These are phyloP conservation scores for Lasioglossum zephyrum DNA, from an alignment of 2,888 invertebrate genomes.

Conservation along the genomic window DNA sequence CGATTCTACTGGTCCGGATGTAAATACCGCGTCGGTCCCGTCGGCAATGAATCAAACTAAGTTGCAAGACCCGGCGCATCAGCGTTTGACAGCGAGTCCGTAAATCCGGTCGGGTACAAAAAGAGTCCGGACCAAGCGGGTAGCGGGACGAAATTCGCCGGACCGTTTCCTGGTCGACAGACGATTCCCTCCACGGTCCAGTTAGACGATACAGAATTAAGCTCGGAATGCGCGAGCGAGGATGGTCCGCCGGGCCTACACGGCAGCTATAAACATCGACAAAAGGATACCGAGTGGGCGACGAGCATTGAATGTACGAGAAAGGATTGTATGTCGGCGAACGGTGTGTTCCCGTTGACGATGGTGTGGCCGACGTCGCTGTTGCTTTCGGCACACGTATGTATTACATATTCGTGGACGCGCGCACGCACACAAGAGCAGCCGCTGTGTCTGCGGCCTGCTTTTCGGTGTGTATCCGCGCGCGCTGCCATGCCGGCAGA, in stretches of 20 bases:
- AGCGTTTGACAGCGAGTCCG: conserved; percentile 15
- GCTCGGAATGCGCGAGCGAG: conserved; percentile 49
- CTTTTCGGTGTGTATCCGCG: conserved; percentile 49
- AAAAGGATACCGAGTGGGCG: conserved; percentile 70
- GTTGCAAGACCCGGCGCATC: neutral
- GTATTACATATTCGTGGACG: conserved; percentile 19
- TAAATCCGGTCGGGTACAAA: conserved; percentile 36
- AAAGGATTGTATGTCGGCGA: conserved; percentile 71
- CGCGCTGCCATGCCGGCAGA: conserved; percentile 38
- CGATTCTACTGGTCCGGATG: neutral
- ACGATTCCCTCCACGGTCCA: conserved; percentile 62
- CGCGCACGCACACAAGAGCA: neutral
- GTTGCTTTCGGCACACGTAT: conserved; percentile 55
- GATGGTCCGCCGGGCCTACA: conserved; percentile 54
- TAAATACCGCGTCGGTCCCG: conserved; percentile 5
- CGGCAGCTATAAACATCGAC: conserved; percentile 68
- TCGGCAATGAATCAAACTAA: neutral
- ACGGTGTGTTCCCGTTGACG: conserved; percentile 38
- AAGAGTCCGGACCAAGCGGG: conserved; percentile 28
- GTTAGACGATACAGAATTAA: conserved; percentile 65
- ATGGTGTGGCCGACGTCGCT: conserved; percentile 57
- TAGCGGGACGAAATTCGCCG: conserved; percentile 39
- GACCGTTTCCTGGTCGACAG: conserved; percentile 53
- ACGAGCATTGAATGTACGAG: conserved; percentile 68
- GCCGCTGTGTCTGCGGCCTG: conserved; percentile 48